Percentiles rank a stretch among this genome's conserved stretches.
Evolutionary conservation across 2,888 invertebrate genomes (phyloP).

Genomic region (Oscheius myriophilus): DNA sequence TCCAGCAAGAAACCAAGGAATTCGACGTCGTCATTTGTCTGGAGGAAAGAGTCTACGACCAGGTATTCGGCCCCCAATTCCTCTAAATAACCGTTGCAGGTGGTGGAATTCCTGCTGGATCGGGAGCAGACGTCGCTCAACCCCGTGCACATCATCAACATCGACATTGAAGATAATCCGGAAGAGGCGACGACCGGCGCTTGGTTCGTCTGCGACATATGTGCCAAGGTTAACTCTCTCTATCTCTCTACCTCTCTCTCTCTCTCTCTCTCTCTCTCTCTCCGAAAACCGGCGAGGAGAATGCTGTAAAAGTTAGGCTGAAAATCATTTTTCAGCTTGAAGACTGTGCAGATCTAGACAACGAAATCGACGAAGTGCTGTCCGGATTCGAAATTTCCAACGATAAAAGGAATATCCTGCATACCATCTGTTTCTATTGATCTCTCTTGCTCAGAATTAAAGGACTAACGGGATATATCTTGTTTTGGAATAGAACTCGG

Average conservation of each 20-base stretch:
- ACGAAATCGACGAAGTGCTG: constrained; percentile 94
- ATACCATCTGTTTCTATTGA: constrained; percentile 91
- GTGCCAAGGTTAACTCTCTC: constrained; percentile 89
- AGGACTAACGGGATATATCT: too few species aligned
- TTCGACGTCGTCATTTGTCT: constrained; percentile 96
- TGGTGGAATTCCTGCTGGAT: constrained; percentile 76
- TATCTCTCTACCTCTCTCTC: too few species aligned
- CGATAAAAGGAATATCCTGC: constrained; percentile 82
- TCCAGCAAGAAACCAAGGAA: constrained; percentile 86
- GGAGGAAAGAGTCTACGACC: constrained; percentile 98
- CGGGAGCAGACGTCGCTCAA: constrained; percentile 81
- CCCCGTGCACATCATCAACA: constrained; percentile 94
- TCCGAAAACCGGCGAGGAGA: not conserved
- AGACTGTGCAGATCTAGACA: constrained; percentile 90
- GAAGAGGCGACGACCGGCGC: constrained; percentile 99
- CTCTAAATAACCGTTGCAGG: constrained; percentile 32
- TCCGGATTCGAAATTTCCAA: constrained; percentile 89
- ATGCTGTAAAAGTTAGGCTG: not conserved
- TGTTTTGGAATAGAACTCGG: too few species aligned
- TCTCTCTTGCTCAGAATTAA: not conserved
- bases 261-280: not conserved
- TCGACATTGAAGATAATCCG: constrained; percentile 98
- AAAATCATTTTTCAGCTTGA: constrained; percentile 78
- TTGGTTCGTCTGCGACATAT: constrained; percentile 94
- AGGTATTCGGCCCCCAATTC: constrained; percentile 78